Conservation (phyloP, 2,888 invertebrate genomes). For the Synergus laeviventris region DNA sequence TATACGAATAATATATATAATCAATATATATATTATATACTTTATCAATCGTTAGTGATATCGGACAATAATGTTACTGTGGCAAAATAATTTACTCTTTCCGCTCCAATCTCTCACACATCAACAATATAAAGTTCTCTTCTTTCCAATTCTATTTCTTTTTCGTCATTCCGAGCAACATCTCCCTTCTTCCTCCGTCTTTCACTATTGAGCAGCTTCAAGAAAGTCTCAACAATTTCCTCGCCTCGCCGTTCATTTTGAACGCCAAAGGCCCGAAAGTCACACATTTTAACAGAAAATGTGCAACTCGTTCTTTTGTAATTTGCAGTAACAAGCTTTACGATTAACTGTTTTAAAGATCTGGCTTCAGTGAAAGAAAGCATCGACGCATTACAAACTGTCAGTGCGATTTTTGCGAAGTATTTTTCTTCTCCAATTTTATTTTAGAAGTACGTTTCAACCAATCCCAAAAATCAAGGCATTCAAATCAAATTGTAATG, state of each 20-base stretch:
- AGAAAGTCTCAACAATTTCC: slow-evolving; percentile 30
- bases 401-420: slow-evolving; percentile 8
- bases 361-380: slow-evolving; percentile 39
- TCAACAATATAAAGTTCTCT: slow-evolving; percentile 42
- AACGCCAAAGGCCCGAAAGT: slow-evolving; percentile 48
- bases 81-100: slow-evolving; percentile 42
- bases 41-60: slow-evolving; percentile 39
- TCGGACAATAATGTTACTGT: slow-evolving; percentile 39
- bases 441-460: neutral
- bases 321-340: slow-evolving; percentile 28
- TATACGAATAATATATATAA: slow-evolving; percentile 49
- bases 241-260: slow-evolving; percentile 30
- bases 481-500: neutral
- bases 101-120: slow-evolving; percentile 38
- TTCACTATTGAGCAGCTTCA: slow-evolving; percentile 39
- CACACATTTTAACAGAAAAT: slow-evolving; percentile 14
- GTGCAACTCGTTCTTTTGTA: slow-evolving; percentile 16
- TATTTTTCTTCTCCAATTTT: neutral
- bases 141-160: neutral
- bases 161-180: slow-evolving; percentile 37
- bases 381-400: slow-evolving; percentile 18
- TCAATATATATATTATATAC: slow-evolving; percentile 53
- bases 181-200: slow-evolving; percentile 18
- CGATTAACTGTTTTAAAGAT: neutral
- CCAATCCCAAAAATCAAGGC: slow-evolving; percentile 19